Evolutionary conservation across 1,140 invertebrate genomes (phyloP).

Genomic region (Drosophila ananassae): DNA sequence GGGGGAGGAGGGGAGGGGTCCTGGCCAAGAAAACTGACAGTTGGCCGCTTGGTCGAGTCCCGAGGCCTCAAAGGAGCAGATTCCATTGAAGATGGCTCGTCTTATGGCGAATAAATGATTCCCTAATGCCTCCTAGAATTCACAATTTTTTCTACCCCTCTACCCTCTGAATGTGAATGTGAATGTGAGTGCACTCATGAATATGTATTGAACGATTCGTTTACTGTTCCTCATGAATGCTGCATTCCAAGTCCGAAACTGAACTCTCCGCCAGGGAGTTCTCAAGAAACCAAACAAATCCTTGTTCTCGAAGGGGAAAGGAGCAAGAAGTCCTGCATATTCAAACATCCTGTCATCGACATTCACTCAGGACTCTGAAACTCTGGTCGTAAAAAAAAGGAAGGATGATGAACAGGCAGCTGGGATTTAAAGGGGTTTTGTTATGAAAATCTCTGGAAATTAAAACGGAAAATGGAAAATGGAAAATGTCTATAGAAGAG

Average conservation of each 20-base stretch:
- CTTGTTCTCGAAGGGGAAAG: neutral
- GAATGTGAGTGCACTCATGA: constrained; percentile 44
- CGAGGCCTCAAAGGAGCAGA: constrained; percentile 1
- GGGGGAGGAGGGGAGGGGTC: neutral
- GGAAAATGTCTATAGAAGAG: too few species aligned
- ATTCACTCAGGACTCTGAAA: neutral
- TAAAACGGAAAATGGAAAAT: too few species aligned
- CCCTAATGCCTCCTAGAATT: constrained; percentile 10
- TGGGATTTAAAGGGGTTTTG: too few species aligned
- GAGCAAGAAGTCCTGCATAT: neutral
- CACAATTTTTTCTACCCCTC: constrained; percentile 7
- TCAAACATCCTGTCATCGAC: neutral
- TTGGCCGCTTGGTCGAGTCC: constrained; percentile 27
- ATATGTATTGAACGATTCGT: constrained; percentile 39
- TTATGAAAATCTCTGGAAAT: too few species aligned
- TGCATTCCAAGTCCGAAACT: neutral
- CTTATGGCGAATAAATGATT: constrained; percentile 25
- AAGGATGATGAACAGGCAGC: too few species aligned
- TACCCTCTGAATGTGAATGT: neutral
- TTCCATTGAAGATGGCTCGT: neutral
- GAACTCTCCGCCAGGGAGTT: neutral
- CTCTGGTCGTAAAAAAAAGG: neutral
- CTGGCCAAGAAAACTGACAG: constrained; percentile 38
- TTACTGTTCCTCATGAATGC: constrained; percentile 4
- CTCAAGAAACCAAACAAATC: neutral